Evolutionary conservation across 2,797 vertebrate genomes (phyloP).

Genomic region (Triplophysa bombifrons): DNA sequence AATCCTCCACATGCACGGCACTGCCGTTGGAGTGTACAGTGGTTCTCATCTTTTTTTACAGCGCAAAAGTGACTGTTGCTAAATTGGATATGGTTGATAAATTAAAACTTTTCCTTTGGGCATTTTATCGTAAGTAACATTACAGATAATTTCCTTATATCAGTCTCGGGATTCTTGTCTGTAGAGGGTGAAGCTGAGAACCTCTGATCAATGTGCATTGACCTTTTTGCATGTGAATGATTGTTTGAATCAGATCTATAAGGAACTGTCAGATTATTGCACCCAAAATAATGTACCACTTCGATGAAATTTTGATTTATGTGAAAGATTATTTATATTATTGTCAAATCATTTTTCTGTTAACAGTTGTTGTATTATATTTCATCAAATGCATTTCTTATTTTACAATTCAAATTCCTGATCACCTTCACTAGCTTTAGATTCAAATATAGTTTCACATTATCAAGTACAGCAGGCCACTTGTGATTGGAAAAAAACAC

Average conservation of each 20-base stretch:
- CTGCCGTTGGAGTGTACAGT: constrained; percentile 27
- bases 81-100: background rate
- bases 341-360: too few species aligned
- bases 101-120: background rate
- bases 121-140: background rate
- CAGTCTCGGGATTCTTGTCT: constrained; percentile 4
- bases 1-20: constrained; percentile 31
- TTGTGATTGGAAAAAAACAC: constrained; percentile 2
- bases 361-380: background rate
- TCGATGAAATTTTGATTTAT: background rate
- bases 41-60: constrained; percentile 52
- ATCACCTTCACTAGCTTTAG: background rate
- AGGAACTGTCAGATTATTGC: background rate
- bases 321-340: too few species aligned
- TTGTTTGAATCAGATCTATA: background rate
- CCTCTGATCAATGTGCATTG: background rate
- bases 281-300: too few species aligned
- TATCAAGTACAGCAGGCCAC: background rate
- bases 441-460: background rate
- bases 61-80: constrained; percentile 4
- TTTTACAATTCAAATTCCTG: constrained; percentile 1
- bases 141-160: background rate
- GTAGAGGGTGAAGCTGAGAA: constrained; percentile 50
- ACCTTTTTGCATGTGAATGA: constrained; percentile 34
- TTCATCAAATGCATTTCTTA: background rate